These are phyloP conservation scores for Phymatocera aterrima DNA, from an alignment of 2,888 invertebrate genomes.

Conservation along the genomic window DNA sequence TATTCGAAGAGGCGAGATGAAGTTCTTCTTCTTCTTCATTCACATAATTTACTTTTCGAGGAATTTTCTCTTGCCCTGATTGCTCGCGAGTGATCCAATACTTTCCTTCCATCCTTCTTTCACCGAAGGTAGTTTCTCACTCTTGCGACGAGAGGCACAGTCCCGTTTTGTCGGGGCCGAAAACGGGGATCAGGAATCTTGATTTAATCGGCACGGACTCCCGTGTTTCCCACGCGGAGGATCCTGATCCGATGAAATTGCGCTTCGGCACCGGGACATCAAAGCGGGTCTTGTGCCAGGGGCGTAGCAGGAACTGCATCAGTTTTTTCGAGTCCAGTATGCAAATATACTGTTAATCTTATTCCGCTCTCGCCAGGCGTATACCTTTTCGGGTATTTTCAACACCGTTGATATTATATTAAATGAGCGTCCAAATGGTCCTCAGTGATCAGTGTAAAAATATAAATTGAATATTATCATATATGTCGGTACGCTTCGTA, in stretches of 20 bases:
- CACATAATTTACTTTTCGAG: background rate
- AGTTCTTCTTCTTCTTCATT: background rate
- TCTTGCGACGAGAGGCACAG: background rate
- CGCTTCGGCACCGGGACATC: constrained; percentile 32
- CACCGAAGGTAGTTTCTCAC: background rate
- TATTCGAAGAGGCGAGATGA: too few relatives aligned
- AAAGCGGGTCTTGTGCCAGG: constrained; percentile 36
- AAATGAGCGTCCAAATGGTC: background rate
- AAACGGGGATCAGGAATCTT: constrained; percentile 37
- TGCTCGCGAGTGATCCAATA: background rate
- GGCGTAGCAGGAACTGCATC: constrained; percentile 17
- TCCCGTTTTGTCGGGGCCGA: constrained; percentile 4
- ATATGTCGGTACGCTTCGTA: background rate
- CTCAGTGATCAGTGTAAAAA: constrained; percentile 1
- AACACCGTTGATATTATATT: constrained; percentile 12
- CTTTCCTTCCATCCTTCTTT: background rate
- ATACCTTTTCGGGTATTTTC: background rate
- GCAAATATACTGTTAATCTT: constrained; percentile 36
- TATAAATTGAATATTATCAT: constrained; percentile 7
- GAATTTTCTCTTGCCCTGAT: constrained; percentile 10
- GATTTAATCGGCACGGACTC: constrained; percentile 34
- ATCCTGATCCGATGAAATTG: constrained; percentile 36
- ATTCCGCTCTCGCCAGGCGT: background rate
- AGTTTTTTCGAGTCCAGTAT: constrained; percentile 22
- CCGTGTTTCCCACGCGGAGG: constrained; percentile 31